phyloP scores from a whole-genome alignment of 1,140 invertebrate species.

The Lutraria rhynchaena region DNA sequence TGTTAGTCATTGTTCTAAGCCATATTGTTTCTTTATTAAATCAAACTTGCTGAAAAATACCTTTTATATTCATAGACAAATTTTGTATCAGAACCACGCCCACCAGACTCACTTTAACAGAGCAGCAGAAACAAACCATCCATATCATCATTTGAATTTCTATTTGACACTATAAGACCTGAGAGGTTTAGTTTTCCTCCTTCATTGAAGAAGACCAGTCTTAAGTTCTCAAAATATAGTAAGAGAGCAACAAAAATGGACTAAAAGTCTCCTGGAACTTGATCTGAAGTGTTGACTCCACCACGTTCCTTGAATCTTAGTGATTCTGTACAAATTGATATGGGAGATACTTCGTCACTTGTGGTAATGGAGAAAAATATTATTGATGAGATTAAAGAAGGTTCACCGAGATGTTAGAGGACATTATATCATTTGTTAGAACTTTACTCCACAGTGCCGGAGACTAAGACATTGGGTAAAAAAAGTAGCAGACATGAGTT shows the following conservation, averaged over 20 bases:
- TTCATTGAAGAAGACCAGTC: slow-evolving; percentile 56
- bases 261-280: slow-evolving; percentile 34
- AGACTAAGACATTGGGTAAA: slow-evolving; percentile 92
- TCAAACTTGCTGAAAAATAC: too few relatives aligned
- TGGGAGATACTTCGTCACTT: slow-evolving; percentile 80
- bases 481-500: slow-evolving; percentile 80
- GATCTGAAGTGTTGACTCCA: slow-evolving; percentile 71
- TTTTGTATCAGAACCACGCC: background rate
- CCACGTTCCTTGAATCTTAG: slow-evolving; percentile 77
- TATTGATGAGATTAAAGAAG: slow-evolving; percentile 81
- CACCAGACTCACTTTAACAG: slow-evolving; percentile 9
- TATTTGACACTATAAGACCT: slow-evolving; percentile 60
- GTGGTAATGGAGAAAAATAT: slow-evolving; percentile 81
- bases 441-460: slow-evolving; percentile 96
- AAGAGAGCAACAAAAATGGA: slow-evolving; percentile 55
- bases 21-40: too few relatives aligned
- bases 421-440: slow-evolving; percentile 96
- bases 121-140: slow-evolving; percentile 40
- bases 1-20: too few relatives aligned
- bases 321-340: slow-evolving; percentile 81
- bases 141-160: slow-evolving; percentile 46
- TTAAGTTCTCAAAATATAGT: slow-evolving; percentile 61
- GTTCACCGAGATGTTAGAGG: slow-evolving; percentile 94
- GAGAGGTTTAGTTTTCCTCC: slow-evolving; percentile 50
- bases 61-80: slow-evolving; percentile 46